These are phyloP conservation scores for Dipus sagitta DNA, from an alignment of 2,797 vertebrate genomes.

Conservation along the genomic window DNA sequence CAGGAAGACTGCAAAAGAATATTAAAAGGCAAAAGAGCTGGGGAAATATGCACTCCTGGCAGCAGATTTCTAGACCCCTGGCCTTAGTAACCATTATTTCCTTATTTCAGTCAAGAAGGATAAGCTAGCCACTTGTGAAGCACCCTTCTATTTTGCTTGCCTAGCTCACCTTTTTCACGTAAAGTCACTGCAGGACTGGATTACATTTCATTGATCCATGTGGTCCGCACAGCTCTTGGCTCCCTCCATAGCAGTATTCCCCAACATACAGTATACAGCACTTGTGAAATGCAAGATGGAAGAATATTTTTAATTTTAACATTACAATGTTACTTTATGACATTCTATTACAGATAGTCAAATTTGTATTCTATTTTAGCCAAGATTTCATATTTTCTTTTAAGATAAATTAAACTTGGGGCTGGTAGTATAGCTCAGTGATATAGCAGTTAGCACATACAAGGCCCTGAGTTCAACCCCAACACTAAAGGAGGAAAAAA, in stretches of 20 bases:
- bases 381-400: slow-evolving; percentile 20
- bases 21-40: background rate
- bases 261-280: background rate
- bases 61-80: background rate
- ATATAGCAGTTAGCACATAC: background rate
- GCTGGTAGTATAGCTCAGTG: background rate
- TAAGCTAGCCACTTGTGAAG: background rate
- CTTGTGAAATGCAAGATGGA: background rate
- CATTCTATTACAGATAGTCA: background rate
- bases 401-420: background rate
- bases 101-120: background rate
- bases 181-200: background rate
- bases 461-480: background rate
- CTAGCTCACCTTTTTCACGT: background rate
- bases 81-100: background rate
- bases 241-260: background rate
- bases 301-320: background rate
- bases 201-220: background rate
- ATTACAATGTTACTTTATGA: background rate
- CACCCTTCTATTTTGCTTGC: background rate
- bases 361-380: background rate
- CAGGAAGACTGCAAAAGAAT: background rate
- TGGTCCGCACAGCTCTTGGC: background rate
- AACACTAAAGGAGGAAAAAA: background rate
- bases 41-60: background rate